Conservation (phyloP, 2,888 invertebrate genomes). For the Drosophila antonietae region DNA sequence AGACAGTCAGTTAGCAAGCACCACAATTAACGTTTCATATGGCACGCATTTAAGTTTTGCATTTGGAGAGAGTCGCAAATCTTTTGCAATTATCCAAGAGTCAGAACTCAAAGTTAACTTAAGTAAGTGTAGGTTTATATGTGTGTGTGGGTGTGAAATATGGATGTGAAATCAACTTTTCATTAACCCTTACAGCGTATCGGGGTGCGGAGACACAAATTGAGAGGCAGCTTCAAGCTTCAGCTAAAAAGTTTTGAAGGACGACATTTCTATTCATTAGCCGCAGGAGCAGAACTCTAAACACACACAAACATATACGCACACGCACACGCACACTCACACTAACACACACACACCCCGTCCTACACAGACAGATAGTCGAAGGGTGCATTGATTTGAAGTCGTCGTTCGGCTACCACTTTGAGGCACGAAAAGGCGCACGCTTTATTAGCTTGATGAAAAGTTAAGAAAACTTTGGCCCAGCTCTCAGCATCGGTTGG, state of each 20-base stretch:
- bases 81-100: conserved; percentile 48
- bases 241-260: conserved; percentile 68
- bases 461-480: conserved; percentile 67
- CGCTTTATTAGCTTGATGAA: conserved; percentile 71
- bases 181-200: conserved; percentile 61
- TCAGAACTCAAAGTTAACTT: conserved; percentile 60
- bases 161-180: conserved; percentile 63
- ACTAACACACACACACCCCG: conserved; percentile 3
- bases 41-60: conserved; percentile 63
- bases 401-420: conserved; percentile 43
- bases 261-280: conserved; percentile 76
- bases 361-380: conserved; percentile 13
- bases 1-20: conserved; percentile 7
- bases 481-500: conserved; percentile 12
- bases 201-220: conserved; percentile 25
- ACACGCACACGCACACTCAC: too few relatives aligned
- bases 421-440: conserved; percentile 50
- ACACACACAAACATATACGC: conserved; percentile 16
- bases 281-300: conserved; percentile 33
- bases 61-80: conserved; percentile 61
- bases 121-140: background rate
- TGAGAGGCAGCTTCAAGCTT: conserved; percentile 35
- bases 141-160: conserved; percentile 35
- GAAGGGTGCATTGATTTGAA: conserved; percentile 68
- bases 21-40: conserved; percentile 76